A percentile compares a stretch with the other conserved stretches of the same genome.
Evolutionary conservation across 2,113 vertebrate species (phyloP).

Genomic region (Psittacula cyanocephala): DNA sequence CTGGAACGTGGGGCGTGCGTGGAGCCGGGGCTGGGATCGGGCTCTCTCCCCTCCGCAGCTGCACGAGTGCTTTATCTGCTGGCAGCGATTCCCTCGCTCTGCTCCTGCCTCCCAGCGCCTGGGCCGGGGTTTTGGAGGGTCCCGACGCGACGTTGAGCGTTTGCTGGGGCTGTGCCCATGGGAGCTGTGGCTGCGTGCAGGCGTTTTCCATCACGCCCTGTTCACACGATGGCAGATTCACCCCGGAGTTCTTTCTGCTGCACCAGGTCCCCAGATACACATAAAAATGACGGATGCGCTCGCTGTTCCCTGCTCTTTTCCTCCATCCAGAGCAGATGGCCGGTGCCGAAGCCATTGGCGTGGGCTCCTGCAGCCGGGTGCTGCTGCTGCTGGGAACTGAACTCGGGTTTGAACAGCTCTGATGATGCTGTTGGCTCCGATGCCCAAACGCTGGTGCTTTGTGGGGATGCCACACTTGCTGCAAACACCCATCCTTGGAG

Average conservation of each 20-base stretch:
- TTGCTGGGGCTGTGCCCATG: not conserved
- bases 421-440: fast-evolving
- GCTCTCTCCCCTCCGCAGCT: fast-evolving
- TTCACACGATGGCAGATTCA: not conserved
- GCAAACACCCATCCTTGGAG: fast-evolving
- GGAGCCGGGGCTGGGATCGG: not conserved
- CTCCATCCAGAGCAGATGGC: fast-evolving
- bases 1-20: fast-evolving
- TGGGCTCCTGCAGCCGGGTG: not conserved
- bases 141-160: fast-evolving
- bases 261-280: not conserved
- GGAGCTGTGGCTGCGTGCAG: not conserved
- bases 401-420: fast-evolving
- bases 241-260: not conserved
- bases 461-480: fast-evolving
- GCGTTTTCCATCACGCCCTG: not conserved
- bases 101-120: fast-evolving
- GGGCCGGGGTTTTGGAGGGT: not conserved
- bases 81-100: fast-evolving
- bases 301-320: not conserved
- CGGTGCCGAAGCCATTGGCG: fast-evolving
- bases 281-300: fast-evolving
- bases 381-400: not conserved
- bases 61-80: not conserved
- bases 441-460: not conserved